These are phyloP conservation scores for Antechinus flavipes DNA, from an alignment of 2,113 vertebrate genomes.

Conservation along the genomic window DNA sequence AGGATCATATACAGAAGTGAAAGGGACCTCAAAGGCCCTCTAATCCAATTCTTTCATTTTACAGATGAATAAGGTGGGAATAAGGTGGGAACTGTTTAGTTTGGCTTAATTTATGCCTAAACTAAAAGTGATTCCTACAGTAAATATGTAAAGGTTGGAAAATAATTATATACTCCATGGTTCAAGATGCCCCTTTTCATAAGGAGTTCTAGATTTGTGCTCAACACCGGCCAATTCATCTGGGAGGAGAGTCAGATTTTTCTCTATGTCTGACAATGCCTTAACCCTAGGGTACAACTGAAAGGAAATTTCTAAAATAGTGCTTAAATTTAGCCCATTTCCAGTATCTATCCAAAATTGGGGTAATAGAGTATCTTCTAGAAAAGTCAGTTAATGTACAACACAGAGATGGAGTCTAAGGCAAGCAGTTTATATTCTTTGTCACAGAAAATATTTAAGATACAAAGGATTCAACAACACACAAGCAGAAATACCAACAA, in stretches of 20 bases:
- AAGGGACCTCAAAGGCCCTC: neutral
- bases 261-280: neutral
- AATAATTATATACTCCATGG: slow-evolving; percentile 34
- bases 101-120: slow-evolving; percentile 36
- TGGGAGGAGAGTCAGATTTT: neutral
- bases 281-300: neutral
- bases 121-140: neutral
- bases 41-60: neutral
- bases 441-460: neutral
- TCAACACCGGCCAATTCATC: neutral
- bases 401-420: neutral
- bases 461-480: neutral
- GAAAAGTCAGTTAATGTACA: neutral
- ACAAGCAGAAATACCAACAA: neutral
- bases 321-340: neutral
- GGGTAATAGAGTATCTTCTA: neutral
- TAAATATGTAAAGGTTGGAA: slow-evolving; percentile 34
- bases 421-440: neutral
- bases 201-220: neutral
- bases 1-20: neutral
- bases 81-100: slow-evolving; percentile 39
- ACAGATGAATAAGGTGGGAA: slow-evolving; percentile 9
- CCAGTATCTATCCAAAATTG: neutral
- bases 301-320: neutral
- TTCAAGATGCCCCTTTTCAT: neutral